Conservation (phyloP, 2,797 vertebrate genomes). For the Furcifer pardalis region DNA sequence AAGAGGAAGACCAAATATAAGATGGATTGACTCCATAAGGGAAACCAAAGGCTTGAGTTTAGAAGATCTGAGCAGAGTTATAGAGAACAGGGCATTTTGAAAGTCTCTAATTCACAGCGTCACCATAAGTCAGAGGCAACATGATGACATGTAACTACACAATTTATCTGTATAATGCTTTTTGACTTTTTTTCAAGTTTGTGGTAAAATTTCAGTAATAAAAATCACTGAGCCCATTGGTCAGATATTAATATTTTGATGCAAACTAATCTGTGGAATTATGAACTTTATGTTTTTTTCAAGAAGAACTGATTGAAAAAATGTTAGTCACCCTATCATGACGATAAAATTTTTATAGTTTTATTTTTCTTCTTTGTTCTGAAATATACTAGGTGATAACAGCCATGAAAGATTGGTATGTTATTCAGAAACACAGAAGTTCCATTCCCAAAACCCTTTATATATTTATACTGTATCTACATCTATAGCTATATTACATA, state of each 20-base stretch:
- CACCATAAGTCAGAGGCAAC: too few species aligned
- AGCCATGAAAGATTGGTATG: too few species aligned
- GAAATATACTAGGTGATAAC: slow-evolving; percentile 9
- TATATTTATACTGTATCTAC: too few species aligned
- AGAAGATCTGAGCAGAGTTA: too few species aligned
- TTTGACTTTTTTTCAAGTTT: background rate
- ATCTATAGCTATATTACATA: too few species aligned
- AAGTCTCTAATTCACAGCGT: too few species aligned
- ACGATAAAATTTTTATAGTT: background rate
- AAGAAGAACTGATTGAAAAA: background rate
- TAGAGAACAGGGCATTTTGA: too few species aligned
- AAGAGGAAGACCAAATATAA: too few species aligned
- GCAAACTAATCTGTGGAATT: background rate
- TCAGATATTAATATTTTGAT: background rate
- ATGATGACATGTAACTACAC: too few species aligned
- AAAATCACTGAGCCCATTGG: slow-evolving; percentile 24
- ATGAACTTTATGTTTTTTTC: background rate
- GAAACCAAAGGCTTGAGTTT: too few species aligned
- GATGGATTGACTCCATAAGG: too few species aligned
- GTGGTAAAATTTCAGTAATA: slow-evolving; percentile 28
- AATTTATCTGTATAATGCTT: slow-evolving; percentile 8
- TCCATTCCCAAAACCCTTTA: slow-evolving; percentile 2
- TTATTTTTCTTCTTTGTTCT: slow-evolving; percentile 21
- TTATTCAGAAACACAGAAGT: slow-evolving; percentile 24
- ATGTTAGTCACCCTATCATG: background rate